Evolutionary conservation across 2,113 vertebrate genomes (phyloP), one percentile per base, ranked within the genome.

Genomic region (Seriola dumerili): DNA sequence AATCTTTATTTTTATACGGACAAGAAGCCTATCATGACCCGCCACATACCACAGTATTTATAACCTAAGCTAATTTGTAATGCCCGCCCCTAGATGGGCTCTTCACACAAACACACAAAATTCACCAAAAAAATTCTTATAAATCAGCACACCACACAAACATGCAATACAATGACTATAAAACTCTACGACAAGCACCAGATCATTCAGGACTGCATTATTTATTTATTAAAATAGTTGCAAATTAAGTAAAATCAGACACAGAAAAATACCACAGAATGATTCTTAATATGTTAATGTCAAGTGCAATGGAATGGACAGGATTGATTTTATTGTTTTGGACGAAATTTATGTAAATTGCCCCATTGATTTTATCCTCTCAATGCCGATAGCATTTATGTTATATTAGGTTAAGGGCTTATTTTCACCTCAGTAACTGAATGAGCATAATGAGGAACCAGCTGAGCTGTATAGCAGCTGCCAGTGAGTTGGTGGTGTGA

Each of bases 401-500:
- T 58, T 80, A 54, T 12, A 23, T 70, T 42, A 67, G 48, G 44
- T 42, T 68, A 44, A 52, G 52, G 16, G n/a, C 66, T 85, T 66
- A 57, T 79, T 87, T 66, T 72, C 59, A 52, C 59, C 74, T 59
- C 67, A 19, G 65, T 75, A 38, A 70, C 38, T 79, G 70, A 83
- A 69, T 46, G 83, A 85, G 61, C 70, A 54, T 74, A 80, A 69
- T 58, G 72, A 74, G 66, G 77, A 84, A 80, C 66, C 77, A 54
- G 78, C 81, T 76, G 87, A 88, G 87, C 82, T 82, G 62, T 7
- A 57, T 29, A 65, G 59, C 66, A 80, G 72, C 80, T 91, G 85
- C 78, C 84, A 83, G 80, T 71, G 87, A 78, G 83, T 83, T 69
- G 78, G 81, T 80, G 85, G 86, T 84, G 84, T 75, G 85, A 85